Evolutionary conservation across 2,113 vertebrate genomes (phyloP).

Genomic region (Brienomyrus brachyistius): DNA sequence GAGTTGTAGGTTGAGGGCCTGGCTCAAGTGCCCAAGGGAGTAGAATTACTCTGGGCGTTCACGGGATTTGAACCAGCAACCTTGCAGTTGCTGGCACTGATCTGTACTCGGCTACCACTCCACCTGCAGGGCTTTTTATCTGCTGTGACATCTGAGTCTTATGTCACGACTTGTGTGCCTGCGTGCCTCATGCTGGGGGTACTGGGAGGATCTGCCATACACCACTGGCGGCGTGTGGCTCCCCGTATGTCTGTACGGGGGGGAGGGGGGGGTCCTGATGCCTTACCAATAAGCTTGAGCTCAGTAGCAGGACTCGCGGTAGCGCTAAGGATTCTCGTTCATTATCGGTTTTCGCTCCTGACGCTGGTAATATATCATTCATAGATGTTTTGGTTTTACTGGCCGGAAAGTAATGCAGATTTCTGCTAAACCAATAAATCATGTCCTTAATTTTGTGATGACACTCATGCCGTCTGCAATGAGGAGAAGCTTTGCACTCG

Average conservation of each 20-base stretch:
- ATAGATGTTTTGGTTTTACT: not conserved
- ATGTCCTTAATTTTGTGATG: not conserved
- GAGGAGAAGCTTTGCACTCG: not conserved
- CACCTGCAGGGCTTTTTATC: not conserved
- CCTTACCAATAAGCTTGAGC: not conserved
- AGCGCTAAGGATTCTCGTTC: not conserved
- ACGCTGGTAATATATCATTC: not conserved
- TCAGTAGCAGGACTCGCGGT: not conserved
- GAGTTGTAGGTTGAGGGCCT: too few relatives aligned
- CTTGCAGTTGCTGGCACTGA: too few relatives aligned
- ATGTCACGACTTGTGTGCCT: not conserved
- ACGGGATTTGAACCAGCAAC: too few relatives aligned
- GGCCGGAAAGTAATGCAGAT: not conserved
- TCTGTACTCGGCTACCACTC: too few relatives aligned
- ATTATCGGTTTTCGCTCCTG: not conserved
- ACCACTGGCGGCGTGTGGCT: too few relatives aligned
- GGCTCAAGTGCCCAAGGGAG: too few relatives aligned
- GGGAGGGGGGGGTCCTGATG: not conserved
- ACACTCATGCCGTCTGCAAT: not conserved
- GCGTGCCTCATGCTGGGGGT: not conserved
- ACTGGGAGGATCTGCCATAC: not conserved
- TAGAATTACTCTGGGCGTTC: too few relatives aligned
- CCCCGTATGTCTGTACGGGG: too few relatives aligned
- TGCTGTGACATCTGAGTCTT: not conserved
- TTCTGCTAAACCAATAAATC: not conserved